Evolutionary conservation across 2,797 vertebrate genomes (phyloP).

Genomic region (Emys orbicularis): DNA sequence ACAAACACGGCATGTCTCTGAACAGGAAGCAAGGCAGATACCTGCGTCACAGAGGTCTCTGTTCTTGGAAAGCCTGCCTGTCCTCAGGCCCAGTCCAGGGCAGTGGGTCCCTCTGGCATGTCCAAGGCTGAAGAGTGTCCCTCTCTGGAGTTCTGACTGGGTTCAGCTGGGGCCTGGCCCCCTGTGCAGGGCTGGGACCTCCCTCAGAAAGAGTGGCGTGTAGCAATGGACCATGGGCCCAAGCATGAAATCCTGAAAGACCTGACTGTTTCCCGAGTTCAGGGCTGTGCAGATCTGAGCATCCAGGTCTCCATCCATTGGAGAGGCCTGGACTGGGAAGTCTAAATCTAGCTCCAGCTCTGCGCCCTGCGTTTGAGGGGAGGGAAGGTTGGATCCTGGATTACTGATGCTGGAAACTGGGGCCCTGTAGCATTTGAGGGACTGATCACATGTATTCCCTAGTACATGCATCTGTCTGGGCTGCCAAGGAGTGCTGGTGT

Average conservation of each 20-base stretch:
- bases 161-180: neutral
- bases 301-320: neutral
- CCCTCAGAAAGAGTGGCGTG: neutral
- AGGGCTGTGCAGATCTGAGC: neutral
- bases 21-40: neutral
- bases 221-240: neutral
- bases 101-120: neutral
- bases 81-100: too few species aligned
- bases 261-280: neutral
- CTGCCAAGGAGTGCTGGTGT: neutral
- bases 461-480: neutral
- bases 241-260: neutral
- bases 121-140: too few species aligned
- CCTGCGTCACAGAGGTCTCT: neutral
- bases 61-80: neutral
- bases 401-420: neutral
- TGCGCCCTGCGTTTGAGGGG: neutral
- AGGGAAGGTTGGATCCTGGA: neutral
- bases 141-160: neutral
- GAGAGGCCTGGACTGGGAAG: neutral
- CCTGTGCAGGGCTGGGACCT: neutral
- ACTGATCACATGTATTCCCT: neutral
- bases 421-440: neutral
- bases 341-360: neutral
- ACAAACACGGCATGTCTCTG: neutral